Base-by-base conservation (phyloP, 2,113 vertebrate genomes). In the Channa maculata region DNA sequence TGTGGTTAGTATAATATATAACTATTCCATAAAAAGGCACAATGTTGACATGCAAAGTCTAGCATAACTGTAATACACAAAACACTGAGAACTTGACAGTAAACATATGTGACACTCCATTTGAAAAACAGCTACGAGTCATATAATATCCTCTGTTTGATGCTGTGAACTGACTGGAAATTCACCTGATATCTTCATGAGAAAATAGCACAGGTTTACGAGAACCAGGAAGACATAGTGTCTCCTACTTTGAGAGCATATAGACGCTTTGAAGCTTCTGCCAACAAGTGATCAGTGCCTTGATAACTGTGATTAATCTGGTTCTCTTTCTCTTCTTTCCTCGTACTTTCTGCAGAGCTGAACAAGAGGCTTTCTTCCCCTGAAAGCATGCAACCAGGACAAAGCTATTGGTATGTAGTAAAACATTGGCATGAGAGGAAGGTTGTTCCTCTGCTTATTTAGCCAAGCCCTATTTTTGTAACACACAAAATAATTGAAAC, bases 211-310 rank as follows among this genome's bases (percentile, higher is more conserved):
- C 24, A 24, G n/a, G 14, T 24, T 37, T 49, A 43, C 37, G 65
- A n/a, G 33, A 62, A 60, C 4, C 14, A 62, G 15, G 33, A 39
- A 51, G 55, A 59, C 3, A 53, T 12, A 39, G 14, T 13, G 33
- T 65, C 6, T 60, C 33, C 75, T 81, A 89, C 7, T 84, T 80
- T 57, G 41, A 73, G 34, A 77, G 37, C 41, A 73, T 13, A 14
- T 69, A 75, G 38, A 91, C 51, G 46, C 76, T 91, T 52, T 90
- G 89, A 75, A 95, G 85, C 77, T 93, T 93, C 70, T 93, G 89
- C 94, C 93, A 94, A 79, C 94, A 94, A 34, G 75, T 83, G 33
- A 88, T 84, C 34, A 95, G 65, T 48, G 80, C 63, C 15, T 84
- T 82, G 38, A 92, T 88, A 12, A 86, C 66, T 81, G 68, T 79